Conservation (phyloP, 1,140 invertebrate genomes). For the Triops cancriformis region DNA sequence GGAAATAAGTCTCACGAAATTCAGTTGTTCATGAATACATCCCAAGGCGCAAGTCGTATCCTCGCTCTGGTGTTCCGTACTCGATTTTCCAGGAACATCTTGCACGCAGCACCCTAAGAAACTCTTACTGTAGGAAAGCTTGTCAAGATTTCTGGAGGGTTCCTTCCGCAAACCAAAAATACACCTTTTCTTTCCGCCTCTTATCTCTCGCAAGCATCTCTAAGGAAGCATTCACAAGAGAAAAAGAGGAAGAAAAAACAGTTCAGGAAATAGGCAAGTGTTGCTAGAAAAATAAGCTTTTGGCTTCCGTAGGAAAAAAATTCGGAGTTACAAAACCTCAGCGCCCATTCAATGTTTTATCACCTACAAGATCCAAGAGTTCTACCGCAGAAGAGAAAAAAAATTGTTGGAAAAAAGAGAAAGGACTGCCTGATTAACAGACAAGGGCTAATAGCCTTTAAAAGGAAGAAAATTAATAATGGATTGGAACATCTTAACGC, state of each 20-base stretch:
- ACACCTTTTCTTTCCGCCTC: background rate
- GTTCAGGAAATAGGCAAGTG: slow-evolving; percentile 4
- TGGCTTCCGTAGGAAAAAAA: background rate
- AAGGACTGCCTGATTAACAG: no score
- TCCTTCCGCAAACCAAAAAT: background rate
- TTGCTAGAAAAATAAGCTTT: slow-evolving; percentile 7
- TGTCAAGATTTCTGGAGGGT: background rate
- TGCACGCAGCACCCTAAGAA: background rate
- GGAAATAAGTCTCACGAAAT: no score
- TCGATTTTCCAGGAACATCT: background rate
- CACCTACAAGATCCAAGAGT: background rate
- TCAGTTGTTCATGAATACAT: no score
- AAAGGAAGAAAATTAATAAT: no score
- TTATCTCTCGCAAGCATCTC: background rate
- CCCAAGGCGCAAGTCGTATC: no score
- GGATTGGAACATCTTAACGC: no score
- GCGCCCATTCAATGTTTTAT: background rate
- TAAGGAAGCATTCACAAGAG: background rate
- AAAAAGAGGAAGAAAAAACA: background rate
- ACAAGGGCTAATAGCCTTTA: no score
- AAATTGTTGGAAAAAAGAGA: no score
- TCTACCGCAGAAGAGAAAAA: background rate
- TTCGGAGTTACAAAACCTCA: background rate
- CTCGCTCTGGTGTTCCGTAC: background rate
- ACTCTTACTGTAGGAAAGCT: background rate